These are phyloP conservation scores for Hydrotaea diabolus DNA, from an alignment of 2,888 invertebrate species.

Conservation along the genomic window DNA sequence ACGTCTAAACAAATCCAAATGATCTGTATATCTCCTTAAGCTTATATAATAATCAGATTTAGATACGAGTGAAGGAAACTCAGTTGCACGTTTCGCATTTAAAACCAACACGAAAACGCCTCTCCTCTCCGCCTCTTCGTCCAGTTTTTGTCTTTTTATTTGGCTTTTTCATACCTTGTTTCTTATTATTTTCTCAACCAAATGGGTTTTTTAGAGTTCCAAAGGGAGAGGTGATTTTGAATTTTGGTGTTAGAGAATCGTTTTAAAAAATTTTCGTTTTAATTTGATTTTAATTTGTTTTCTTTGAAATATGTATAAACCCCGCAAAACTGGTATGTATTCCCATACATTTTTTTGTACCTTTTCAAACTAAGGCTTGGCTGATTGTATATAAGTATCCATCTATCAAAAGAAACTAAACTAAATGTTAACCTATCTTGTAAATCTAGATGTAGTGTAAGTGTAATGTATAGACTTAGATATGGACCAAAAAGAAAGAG, in stretches of 20 bases:
- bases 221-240: background rate
- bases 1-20: background rate
- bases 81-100: conserved; percentile 2
- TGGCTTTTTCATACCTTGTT: too few relatives aligned
- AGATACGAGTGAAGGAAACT: background rate
- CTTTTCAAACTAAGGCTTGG: conserved; percentile 29
- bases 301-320: conserved; percentile 27
- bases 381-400: conserved; percentile 32
- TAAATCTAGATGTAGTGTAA: conserved; percentile 58
- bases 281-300: conserved; percentile 13
- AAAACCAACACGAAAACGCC: background rate
- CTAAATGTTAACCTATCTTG: conserved; percentile 40
- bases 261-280: background rate
- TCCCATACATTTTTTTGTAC: conserved; percentile 24
- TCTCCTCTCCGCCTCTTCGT: background rate
- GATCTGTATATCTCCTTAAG: background rate
- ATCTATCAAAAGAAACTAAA: conserved; percentile 15
- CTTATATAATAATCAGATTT: background rate
- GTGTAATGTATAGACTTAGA: conserved; percentile 38
- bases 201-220: background rate
- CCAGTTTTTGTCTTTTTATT: conserved; percentile 12
- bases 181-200: background rate
- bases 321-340: conserved; percentile 66
- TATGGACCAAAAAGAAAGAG: background rate
- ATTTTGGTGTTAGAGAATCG: conserved; percentile 20